phyloP scores from a whole-genome alignment of 2,888 invertebrate species.

The Sminthurinus aureus region DNA sequence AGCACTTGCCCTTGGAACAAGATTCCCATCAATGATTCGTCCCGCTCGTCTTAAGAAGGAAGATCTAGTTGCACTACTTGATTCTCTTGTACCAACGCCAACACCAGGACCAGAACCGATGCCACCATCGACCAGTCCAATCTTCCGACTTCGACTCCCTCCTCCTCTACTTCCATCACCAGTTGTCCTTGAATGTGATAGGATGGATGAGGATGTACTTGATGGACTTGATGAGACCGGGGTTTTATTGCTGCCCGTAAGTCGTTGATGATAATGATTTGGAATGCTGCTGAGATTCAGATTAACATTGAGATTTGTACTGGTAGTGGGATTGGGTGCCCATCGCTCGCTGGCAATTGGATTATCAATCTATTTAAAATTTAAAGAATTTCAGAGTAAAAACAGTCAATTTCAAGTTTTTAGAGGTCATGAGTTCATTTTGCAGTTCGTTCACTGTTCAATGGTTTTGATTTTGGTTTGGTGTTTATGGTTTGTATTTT shows the following conservation, averaged over 20 bases:
- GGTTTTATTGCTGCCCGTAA: not conserved
- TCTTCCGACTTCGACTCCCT: not conserved
- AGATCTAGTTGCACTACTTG: slow-evolving; percentile 6
- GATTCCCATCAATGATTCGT: slow-evolving; percentile 31
- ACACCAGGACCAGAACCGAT: not conserved
- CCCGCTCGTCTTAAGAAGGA: slow-evolving; percentile 13
- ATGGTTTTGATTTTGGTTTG: too few species aligned
- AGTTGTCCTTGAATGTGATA: not conserved
- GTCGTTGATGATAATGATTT: not conserved
- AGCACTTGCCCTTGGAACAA: slow-evolving; percentile 27
- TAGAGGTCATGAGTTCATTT: too few species aligned
- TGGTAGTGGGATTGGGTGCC: too few species aligned
- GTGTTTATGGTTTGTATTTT: too few species aligned
- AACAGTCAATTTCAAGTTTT: too few species aligned
- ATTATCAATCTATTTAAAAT: too few species aligned
- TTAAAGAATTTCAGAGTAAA: too few species aligned
- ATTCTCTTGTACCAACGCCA: slow-evolving; percentile 3
- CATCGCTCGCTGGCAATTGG: too few species aligned
- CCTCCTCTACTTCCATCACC: not conserved
- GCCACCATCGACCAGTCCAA: too few species aligned
- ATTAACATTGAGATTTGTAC: too few species aligned
- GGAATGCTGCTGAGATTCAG: slow-evolving; percentile 2
- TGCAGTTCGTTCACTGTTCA: too few species aligned
- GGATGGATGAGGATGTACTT: not conserved
- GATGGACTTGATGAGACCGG: not conserved